Evolutionary conservation across 2,113 vertebrate genomes (phyloP), one percentile per base, ranked within the genome.

Genomic region (Malurus elegans): DNA sequence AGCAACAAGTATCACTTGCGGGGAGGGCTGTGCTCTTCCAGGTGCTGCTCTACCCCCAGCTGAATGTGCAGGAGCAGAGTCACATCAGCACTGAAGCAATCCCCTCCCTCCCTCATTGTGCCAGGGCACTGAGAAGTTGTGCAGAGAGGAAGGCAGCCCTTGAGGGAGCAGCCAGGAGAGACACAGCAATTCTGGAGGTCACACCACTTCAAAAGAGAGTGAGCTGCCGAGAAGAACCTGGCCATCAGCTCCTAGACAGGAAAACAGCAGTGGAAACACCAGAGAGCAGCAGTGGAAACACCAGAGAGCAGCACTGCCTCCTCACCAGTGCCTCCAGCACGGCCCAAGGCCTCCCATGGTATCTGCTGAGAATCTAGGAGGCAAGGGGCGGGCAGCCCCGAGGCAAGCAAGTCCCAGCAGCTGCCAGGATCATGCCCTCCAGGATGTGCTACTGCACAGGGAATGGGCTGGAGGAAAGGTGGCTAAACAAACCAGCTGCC

Each of bases 131-230:
- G 71, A 67, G 28, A 54, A 88, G 32, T 50, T 25, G 20, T 4
- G 32, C 76, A 72, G 58, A 48, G 57, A 48, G 62, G 47, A 34
- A 26, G 34, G 70, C 34, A 69, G 56, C 72, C 57, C 45, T 50
- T 32, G 32, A 29, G 47, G 80, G 78, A 61, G 54, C 8, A 72
- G 69, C 53, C 34, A 48, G 81, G 26, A 70, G 60, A 18, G 53
- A 48, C 1, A 2, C 0, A 70, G 54, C 2, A 3, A 21, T 80
- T 18, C 36, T 0, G 0, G 32, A 47, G 54, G 10, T 44, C 56
- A 69, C 47, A 26, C 12, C 38, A 18, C 29, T 58, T 65, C 25
- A 58, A 0, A 1, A 79, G 56, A 25, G 48, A 45, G 40, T 12
- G 47, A 96, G 76, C 47, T 48, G 54, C 42, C 48, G 51, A 62